phyloP scores from a whole-genome alignment of 2,888 invertebrate genomes.

The Polydrusus cervinus region DNA sequence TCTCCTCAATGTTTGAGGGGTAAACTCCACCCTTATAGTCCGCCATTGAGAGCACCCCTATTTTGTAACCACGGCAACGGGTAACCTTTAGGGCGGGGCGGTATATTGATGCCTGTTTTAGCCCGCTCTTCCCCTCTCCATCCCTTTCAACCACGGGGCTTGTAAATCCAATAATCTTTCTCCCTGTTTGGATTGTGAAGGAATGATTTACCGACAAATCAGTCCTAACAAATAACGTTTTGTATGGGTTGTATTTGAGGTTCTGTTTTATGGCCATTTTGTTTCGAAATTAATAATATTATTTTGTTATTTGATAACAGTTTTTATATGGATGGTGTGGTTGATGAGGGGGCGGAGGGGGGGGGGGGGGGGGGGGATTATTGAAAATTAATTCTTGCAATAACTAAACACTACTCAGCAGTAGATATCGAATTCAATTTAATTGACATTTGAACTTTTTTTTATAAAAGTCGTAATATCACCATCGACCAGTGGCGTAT shows the following conservation, averaged over 20 bases:
- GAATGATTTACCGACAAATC: slow-evolving; percentile 69
- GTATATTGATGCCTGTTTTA: slow-evolving; percentile 63
- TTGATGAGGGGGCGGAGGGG: background rate
- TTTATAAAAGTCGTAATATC: too few relatives aligned
- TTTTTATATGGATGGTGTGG: slow-evolving; percentile 14
- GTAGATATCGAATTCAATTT: too few relatives aligned
- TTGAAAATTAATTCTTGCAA: background rate
- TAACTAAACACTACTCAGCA: too few relatives aligned
- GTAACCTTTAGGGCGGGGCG: slow-evolving; percentile 66
- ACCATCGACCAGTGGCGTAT: too few relatives aligned
- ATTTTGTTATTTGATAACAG: slow-evolving; percentile 39
- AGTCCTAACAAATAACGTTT: slow-evolving; percentile 66
- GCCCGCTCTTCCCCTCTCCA: slow-evolving; percentile 40
- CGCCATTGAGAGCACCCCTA: slow-evolving; percentile 65
- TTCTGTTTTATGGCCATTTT: slow-evolving; percentile 27
- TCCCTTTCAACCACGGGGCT: slow-evolving; percentile 56
- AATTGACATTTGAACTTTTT: too few relatives aligned
- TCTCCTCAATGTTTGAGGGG: slow-evolving; percentile 42
- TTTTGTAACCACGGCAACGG: slow-evolving; percentile 65
- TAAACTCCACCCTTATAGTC: slow-evolving; percentile 61
- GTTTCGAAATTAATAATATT: slow-evolving; percentile 35
- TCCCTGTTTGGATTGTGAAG: slow-evolving; percentile 69
- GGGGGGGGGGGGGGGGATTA: background rate
- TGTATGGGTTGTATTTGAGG: slow-evolving; percentile 52
- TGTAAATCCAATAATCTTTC: slow-evolving; percentile 68